Evolutionary conservation across 1,140 invertebrate genomes (phyloP).

Genomic region (Drosophila pallidifrons): DNA sequence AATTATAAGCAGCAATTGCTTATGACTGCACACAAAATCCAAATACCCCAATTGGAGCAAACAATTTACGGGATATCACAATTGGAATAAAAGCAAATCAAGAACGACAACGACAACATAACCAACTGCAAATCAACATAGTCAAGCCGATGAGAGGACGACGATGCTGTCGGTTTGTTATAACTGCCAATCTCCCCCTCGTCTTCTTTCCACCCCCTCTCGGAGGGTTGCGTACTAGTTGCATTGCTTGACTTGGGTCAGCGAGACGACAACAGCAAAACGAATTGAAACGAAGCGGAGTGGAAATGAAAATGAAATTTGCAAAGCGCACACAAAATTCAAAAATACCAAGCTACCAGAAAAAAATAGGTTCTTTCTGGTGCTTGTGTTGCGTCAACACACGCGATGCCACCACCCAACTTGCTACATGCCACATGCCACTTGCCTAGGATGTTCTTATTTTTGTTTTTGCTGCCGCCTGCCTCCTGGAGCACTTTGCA

Average conservation of each 20-base stretch:
- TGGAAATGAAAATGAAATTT: slow-evolving; percentile 65
- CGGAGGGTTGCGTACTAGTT: slow-evolving; percentile 27
- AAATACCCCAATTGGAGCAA: background rate
- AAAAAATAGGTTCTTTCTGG: slow-evolving; percentile 29
- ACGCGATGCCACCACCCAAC: background rate
- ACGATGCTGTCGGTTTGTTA: slow-evolving; percentile 53
- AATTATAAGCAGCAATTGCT: no score
- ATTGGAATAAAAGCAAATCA: slow-evolving; percentile 21
- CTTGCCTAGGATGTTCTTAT: background rate
- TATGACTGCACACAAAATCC: background rate
- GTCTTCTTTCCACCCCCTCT: background rate
- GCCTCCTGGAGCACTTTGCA: slow-evolving; percentile 63
- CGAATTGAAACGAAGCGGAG: slow-evolving; percentile 11
- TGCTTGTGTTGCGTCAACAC: slow-evolving; percentile 32
- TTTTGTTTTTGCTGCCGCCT: background rate
- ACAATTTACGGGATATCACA: background rate
- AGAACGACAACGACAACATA: slow-evolving; percentile 29
- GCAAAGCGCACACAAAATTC: slow-evolving; percentile 57
- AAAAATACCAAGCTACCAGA: slow-evolving; percentile 56
- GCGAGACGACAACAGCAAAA: background rate
- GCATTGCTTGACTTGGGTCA: slow-evolving; percentile 50
- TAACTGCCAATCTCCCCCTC: slow-evolving; percentile 47
- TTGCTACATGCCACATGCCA: background rate
- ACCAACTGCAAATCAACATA: slow-evolving; percentile 52
- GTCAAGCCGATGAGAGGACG: slow-evolving; percentile 35